Conservation (phyloP, 2,888 invertebrate species). For the Temnothorax rugatulus region DNA sequence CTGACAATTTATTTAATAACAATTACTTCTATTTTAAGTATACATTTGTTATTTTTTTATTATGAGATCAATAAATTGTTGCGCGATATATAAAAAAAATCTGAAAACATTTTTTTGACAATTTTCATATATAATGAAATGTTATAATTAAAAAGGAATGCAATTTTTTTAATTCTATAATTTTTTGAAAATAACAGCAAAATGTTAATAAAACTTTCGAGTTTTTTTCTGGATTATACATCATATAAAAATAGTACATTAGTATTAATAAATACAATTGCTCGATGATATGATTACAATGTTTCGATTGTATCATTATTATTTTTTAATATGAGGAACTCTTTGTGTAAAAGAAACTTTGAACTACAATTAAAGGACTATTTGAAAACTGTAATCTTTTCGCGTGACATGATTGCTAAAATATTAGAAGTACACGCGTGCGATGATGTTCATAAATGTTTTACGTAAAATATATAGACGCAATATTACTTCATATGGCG, state of each 20-base stretch:
- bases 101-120: background rate
- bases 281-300: background rate
- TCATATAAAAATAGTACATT: slow-evolving; percentile 4
- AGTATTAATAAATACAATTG: background rate
- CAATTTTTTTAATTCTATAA: background rate
- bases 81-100: background rate
- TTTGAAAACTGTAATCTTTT: slow-evolving; percentile 13
- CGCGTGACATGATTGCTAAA: slow-evolving; percentile 31
- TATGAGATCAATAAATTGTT: background rate
- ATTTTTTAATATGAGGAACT: background rate
- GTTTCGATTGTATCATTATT: background rate
- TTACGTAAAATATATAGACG: slow-evolving; percentile 50
- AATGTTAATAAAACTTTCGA: background rate
- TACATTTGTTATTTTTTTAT: background rate
- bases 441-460: slow-evolving; percentile 46
- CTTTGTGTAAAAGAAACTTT: background rate
- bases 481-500: slow-evolving; percentile 24
- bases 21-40: background rate
- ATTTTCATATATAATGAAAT: background rate
- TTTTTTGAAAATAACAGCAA: background rate
- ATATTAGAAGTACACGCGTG: background rate
- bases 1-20: background rate
- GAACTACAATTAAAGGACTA: background rate
- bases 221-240: background rate
- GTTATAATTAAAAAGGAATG: background rate